Conservation (phyloP, 2,113 vertebrate species). For the Anolis sagrei region DNA sequence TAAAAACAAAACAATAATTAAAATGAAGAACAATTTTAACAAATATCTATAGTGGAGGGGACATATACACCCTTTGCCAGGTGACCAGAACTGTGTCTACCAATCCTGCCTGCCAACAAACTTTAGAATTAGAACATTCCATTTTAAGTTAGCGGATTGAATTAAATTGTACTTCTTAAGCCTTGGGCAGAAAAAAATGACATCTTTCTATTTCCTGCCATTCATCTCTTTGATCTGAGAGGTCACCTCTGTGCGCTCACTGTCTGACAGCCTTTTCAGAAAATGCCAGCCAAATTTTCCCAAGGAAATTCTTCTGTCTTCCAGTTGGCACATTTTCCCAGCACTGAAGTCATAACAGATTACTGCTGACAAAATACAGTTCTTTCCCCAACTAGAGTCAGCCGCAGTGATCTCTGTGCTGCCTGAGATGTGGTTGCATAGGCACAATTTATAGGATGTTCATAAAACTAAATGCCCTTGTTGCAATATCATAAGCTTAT, state of each 20-base stretch:
- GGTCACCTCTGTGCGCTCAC: not conserved
- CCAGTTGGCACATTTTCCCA: not conserved
- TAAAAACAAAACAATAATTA: no score
- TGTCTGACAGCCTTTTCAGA: not conserved
- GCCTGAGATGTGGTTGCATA: not conserved
- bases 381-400: not conserved
- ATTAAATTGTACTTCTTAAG: not conserved
- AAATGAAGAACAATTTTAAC: no score
- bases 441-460: not conserved
- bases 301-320: not conserved
- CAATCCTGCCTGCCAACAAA: not conserved
- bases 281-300: not conserved
- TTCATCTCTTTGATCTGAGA: not conserved
- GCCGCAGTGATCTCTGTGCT: not conserved
- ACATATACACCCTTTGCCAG: no score
- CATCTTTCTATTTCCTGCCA: conserved; percentile 41
- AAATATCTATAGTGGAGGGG: no score
- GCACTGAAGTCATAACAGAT: not conserved
- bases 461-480: no score
- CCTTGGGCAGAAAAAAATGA: not conserved
- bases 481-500: not conserved
- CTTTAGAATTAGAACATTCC: not conserved
- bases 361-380: not conserved
- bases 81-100: not conserved
- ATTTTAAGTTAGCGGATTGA: not conserved